Conservation (phyloP, 2,888 invertebrate species). For the Tetragnatha montana region DNA sequence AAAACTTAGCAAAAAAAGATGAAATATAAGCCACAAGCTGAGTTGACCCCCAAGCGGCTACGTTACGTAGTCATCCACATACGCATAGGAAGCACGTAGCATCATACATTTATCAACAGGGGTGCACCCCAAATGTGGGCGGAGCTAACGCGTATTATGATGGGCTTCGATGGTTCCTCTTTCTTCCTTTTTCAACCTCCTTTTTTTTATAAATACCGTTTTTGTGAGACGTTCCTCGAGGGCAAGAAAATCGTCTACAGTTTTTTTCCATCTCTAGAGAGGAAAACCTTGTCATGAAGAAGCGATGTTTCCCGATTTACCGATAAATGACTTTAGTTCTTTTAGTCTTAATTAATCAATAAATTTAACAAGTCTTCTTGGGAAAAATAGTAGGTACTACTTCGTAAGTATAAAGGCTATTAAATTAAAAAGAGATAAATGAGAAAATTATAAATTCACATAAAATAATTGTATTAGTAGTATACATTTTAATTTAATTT, state of each 20-base stretch:
- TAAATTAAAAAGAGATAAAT: too few relatives aligned
- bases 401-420: too few relatives aligned
- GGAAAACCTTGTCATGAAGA: too few relatives aligned
- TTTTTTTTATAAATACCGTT: conserved; percentile 10
- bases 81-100: conserved; percentile 48
- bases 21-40: conserved; percentile 53
- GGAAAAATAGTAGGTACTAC: too few relatives aligned
- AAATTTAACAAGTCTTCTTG: too few relatives aligned
- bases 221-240: not conserved
- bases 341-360: too few relatives aligned
- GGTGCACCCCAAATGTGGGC: conserved; percentile 47
- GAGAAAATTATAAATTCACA: too few relatives aligned
- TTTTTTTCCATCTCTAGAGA: not conserved
- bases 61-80: conserved; percentile 42
- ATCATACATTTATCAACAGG: conserved; percentile 59
- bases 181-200: conserved; percentile 5
- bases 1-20: conserved; percentile 28
- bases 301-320: too few relatives aligned
- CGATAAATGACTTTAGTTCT: too few relatives aligned
- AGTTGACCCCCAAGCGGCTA: conserved; percentile 54
- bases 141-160: conserved; percentile 60
- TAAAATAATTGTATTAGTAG: too few relatives aligned
- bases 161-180: conserved; percentile 43
- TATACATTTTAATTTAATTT: too few relatives aligned
- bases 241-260: not conserved